Conservation (phyloP, 2,888 invertebrate species). For the Iphiclides podalirius region DNA sequence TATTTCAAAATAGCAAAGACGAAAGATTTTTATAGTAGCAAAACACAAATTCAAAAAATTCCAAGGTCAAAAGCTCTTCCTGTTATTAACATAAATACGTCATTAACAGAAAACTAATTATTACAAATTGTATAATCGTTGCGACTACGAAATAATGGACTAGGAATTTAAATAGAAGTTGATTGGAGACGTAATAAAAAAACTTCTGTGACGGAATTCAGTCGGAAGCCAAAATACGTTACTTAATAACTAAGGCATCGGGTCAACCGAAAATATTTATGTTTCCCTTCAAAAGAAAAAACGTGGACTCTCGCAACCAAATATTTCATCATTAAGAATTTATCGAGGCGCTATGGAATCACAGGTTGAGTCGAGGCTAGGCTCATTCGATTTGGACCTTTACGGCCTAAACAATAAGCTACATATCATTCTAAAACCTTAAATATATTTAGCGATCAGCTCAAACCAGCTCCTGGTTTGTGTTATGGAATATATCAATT, state of each 20-base stretch:
- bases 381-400: neutral
- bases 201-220: conserved; percentile 6
- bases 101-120: conserved; percentile 15
- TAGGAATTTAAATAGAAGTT: conserved; percentile 7
- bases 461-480: conserved; percentile 10
- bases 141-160: neutral
- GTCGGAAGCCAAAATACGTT: conserved; percentile 9
- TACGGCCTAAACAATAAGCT: neutral
- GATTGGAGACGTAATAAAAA: neutral
- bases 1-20: no score
- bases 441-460: conserved; percentile 1
- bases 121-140: neutral
- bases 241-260: conserved; percentile 12
- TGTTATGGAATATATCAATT: conserved; percentile 13
- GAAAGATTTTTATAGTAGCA: no score
- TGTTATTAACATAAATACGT: conserved; percentile 8
- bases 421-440: neutral
- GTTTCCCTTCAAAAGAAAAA: conserved; percentile 16
- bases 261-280: conserved; percentile 11
- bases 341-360: neutral
- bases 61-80: conserved; percentile 17
- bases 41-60: no score
- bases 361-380: neutral
- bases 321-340: conserved; percentile 20
- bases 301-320: conserved; percentile 6